phyloP scores from a whole-genome alignment of 2,888 invertebrate genomes.

The Leptinotarsa rubiginosa region DNA sequence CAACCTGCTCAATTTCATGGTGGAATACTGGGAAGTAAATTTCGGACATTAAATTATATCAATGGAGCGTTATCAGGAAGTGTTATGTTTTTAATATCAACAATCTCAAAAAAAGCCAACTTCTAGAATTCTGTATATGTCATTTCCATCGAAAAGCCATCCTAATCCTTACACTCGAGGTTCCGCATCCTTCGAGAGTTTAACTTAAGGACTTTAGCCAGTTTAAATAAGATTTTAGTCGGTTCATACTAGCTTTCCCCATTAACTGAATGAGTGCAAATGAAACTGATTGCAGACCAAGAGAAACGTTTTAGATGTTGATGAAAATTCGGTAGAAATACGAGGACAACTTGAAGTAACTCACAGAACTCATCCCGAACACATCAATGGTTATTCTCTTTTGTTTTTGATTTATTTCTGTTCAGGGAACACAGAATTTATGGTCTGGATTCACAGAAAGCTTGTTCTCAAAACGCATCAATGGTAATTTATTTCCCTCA shows the following conservation, averaged over 20 bases:
- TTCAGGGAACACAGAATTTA: not conserved
- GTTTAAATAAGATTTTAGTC: constrained; percentile 5
- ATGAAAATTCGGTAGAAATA: not conserved
- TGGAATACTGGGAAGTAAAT: too few species aligned
- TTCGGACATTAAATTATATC: too few species aligned
- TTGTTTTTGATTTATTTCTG: constrained; percentile 10
- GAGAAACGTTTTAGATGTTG: not conserved
- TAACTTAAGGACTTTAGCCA: not conserved
- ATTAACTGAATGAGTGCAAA: not conserved
- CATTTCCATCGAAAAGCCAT: too few species aligned
- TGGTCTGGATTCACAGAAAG: not conserved
- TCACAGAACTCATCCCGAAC: too few species aligned
- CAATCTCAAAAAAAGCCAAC: too few species aligned
- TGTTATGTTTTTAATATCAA: too few species aligned
- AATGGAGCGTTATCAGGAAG: too few species aligned
- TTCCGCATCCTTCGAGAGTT: not conserved
- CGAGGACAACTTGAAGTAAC: not conserved
- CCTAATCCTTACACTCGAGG: too few species aligned
- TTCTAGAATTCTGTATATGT: too few species aligned
- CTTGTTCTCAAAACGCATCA: constrained; percentile 17
- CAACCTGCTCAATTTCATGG: too few species aligned
- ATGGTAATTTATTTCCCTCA: constrained; percentile 20
- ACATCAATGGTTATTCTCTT: not conserved
- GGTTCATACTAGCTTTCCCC: not conserved
- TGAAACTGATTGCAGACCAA: not conserved